Evolutionary conservation across 2,797 vertebrate species (phyloP).

Genomic region (Hozukius guyotensis): DNA sequence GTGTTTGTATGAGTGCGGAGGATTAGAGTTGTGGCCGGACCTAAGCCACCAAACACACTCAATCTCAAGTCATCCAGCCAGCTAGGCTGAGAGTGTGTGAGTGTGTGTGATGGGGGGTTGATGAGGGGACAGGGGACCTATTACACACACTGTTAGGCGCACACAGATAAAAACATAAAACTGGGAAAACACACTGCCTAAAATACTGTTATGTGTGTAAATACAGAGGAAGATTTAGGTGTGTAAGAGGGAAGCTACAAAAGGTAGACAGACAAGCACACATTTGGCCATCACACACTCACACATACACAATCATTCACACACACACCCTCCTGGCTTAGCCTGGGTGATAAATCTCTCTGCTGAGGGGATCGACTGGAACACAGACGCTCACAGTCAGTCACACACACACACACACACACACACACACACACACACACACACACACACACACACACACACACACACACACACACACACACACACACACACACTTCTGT

Average conservation of each 20-base stretch:
- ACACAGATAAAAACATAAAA: conserved; percentile 69
- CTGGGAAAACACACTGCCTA: conserved; percentile 46
- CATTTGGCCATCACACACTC: conserved; percentile 12
- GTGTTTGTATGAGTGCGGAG: conserved; percentile 66
- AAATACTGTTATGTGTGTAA: conserved; percentile 60
- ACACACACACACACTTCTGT: conserved; percentile 74
- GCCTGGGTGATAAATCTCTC: conserved; percentile 87
- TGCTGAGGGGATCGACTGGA: conserved; percentile 87
- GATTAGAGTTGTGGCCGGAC: conserved; percentile 66
- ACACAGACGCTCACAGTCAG: conserved; percentile 40
- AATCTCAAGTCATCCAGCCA: conserved; percentile 72
- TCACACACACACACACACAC: conserved; percentile 8
- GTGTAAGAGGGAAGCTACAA: conserved; percentile 38
- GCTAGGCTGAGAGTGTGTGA: conserved; percentile 41
- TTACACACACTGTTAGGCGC: conserved; percentile 77
- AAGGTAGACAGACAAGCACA: conserved; percentile 34
- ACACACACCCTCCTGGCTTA: conserved; percentile 48
- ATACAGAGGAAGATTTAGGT: conserved; percentile 58
- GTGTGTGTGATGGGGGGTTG: conserved; percentile 56
- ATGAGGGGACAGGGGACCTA: conserved; percentile 74
- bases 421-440: not conserved
- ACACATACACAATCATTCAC: not conserved
- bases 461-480: conserved; percentile 7
- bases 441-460: not conserved
- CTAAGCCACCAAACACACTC: conserved; percentile 73